Evolutionary conservation across 2,888 invertebrate species (phyloP).

Genomic region (Ophioninae sp.): DNA sequence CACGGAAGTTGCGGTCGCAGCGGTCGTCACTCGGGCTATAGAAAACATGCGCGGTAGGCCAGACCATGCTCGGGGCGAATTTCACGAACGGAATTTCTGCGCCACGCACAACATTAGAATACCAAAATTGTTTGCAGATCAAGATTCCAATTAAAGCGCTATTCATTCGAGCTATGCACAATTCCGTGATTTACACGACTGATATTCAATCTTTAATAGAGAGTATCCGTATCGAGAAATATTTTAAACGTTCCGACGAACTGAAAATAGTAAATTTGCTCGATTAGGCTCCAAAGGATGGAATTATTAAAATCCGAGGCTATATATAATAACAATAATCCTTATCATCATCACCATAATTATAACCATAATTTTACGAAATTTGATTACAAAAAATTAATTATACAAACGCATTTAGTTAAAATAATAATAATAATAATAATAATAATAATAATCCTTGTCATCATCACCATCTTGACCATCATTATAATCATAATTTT

Average conservation of each 20-base stretch:
- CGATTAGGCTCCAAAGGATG: background rate
- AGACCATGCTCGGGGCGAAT: conserved; percentile 12
- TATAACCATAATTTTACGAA: too few species aligned
- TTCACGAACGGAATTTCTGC: conserved; percentile 14
- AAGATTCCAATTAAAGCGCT: conserved; percentile 12
- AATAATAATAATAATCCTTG: background rate
- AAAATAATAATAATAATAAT: background rate
- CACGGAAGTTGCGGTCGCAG: too few species aligned
- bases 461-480: too few species aligned
- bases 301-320: background rate
- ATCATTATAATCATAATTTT: too few species aligned
- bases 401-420: background rate
- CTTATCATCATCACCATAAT: too few species aligned
- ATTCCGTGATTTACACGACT: background rate
- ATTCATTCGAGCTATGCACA: background rate
- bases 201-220: background rate
- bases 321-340: too few species aligned
- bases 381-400: too few species aligned
- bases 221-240: background rate
- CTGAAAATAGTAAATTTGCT: background rate
- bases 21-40: background rate
- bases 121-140: conserved; percentile 11
- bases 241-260: background rate
- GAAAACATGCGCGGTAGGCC: conserved; percentile 20
- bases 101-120: conserved; percentile 17